Evolutionary conservation across 2,113 vertebrate genomes (phyloP), one percentile per base, ranked within the genome.

Genomic region (Shinisaurus crocodilurus): DNA sequence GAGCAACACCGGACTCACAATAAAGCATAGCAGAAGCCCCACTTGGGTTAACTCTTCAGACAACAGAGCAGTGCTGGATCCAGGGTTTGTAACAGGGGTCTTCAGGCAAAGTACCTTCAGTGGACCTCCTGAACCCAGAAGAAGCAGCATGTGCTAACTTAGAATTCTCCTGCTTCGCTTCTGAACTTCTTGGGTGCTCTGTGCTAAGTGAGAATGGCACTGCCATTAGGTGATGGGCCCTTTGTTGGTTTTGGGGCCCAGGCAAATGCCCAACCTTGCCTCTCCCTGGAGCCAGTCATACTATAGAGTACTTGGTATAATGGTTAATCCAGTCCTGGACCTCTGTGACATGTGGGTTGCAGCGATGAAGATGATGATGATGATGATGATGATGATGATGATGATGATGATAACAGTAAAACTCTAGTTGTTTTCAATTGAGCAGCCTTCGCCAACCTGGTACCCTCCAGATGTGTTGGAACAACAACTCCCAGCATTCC

Each of bases 381-480:
- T 45, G 15, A 77, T 86, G 60, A 45, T 20, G 2, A 89, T 84
- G 50, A 75, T 45, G 15, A 77, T 86, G 60, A 45, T 20, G 15
- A 77, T 86, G 60, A 45, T 20, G 2, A 89, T 84, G 50, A 75
- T 45, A 93, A 81, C 75, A 92, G 81, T 32, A 16, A 89, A 27
- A 15, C n/a, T 9, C 40, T 0, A 0, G 9, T 85, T 60, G 37
- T 18, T 75, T 10, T 34, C 86, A 48, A 72, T 70, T 6, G 65
- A 40, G 80, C 86, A 88, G 85, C 5, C 7, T 54, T 54, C 12
- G 6, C 50, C 50, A 80, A 80, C 43, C 5, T 7, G 29, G 7
- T 3, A 45, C 4, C 50, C 50, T 29, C 12, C 45, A 6, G 45
- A 48, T 40, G 9, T 50, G 77, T 15, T 80, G n/a, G 50, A n/a